Percentiles rank a stretch among this genome's conserved stretches.
phyloP scores from a whole-genome alignment of 2,797 vertebrate species.

The Characodon lateralis region DNA sequence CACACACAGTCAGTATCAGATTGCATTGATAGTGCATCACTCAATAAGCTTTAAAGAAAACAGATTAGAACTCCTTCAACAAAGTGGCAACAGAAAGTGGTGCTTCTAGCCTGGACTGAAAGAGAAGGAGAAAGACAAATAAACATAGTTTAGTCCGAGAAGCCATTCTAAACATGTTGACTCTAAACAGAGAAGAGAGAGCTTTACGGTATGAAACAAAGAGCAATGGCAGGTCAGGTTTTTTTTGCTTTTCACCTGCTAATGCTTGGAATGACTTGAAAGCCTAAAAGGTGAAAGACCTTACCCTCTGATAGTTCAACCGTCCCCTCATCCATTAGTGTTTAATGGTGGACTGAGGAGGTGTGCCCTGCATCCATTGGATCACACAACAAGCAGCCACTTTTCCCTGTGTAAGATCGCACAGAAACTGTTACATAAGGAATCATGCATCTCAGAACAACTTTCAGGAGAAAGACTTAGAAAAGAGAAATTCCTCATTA shows the following conservation, averaged over 20 bases:
- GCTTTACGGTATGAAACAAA: neutral
- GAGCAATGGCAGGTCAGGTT: slow-evolving; percentile 8
- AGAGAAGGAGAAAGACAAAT: slow-evolving; percentile 36
- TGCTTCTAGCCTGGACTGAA: neutral
- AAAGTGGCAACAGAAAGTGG: slow-evolving; percentile 26
- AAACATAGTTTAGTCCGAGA: slow-evolving; percentile 1
- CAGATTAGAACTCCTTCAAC: slow-evolving; percentile 21
- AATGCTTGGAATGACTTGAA: neutral
- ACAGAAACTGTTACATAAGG: neutral
- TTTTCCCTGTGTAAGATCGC: neutral
- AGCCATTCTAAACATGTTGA: slow-evolving; percentile 46
- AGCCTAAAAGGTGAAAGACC: slow-evolving; percentile 27
- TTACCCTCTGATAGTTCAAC: neutral
- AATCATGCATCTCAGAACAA: neutral
- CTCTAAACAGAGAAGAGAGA: slow-evolving; percentile 47
- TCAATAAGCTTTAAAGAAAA: slow-evolving; percentile 42
- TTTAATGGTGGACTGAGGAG: neutral
- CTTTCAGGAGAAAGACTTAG: slow-evolving; percentile 19
- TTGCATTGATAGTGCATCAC: neutral
- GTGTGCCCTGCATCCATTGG: neutral
- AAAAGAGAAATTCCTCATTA: neutral
- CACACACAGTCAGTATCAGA: neutral
- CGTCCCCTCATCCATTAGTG: slow-evolving; percentile 3
- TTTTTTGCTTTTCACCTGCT: neutral
- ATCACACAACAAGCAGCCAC: neutral